Base-by-base conservation (phyloP, 2,113 vertebrate species). In the Nestor notabilis region DNA sequence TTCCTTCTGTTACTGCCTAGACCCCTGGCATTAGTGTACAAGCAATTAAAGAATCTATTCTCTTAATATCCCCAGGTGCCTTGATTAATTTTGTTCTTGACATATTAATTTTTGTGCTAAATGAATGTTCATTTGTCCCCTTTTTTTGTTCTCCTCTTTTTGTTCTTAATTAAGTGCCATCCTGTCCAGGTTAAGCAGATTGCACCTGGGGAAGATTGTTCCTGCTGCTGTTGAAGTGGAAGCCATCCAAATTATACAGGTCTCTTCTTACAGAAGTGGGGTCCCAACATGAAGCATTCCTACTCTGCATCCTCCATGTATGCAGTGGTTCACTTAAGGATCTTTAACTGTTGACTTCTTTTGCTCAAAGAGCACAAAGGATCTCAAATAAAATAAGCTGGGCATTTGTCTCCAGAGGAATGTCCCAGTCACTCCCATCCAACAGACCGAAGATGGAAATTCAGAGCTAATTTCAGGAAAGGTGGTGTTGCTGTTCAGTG, bases 21-120 rank as follows among this genome's bases (percentile, higher is more conserved):
- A 68, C 27, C 29, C 17, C 37, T 94, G 90, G 24, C 46, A 88
- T 41, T 63, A 76, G 44, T 55, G 75, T 91, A 91, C 76, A 70
- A 69, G 75, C 41, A 86, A 80, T 90, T 93, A 94, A 80, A 61
- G 31, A 91, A 90, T 90, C 91, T 93, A 65, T 93, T 88, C 78
- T 80, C 29, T 46, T 70, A 47, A 88, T 77, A 35, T 72, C 83
- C 28, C 43, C 1, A 1, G 21, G 28, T 88, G 41, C 76, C 71
- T 85, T 86, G 75, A 86, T 93, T 91, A 77, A 96, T 91, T 94
- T 92, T 83, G 9, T 58, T 92, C 58, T 80, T 91, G 87, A 94
- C 41, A 33, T 87, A 64, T 58, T 94, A 79, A 91, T 93, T 88
- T 91, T 93, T 86, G 28, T 86, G 37, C 41, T 70, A 80, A 93